phyloP scores from a whole-genome alignment of 2,888 invertebrate species.

The Blastobasis lacticolella region DNA sequence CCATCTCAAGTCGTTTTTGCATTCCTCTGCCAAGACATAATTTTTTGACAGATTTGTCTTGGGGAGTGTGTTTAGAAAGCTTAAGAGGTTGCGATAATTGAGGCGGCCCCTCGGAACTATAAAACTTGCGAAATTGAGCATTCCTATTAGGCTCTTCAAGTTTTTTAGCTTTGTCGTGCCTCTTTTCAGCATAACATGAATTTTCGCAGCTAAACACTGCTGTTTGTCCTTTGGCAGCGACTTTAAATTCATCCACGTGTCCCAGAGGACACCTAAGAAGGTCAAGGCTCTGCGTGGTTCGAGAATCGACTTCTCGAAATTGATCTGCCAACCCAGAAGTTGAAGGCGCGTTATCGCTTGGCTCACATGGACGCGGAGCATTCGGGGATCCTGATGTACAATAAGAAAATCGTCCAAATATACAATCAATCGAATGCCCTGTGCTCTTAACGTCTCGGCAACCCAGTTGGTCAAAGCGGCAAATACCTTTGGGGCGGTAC shows the following conservation, averaged over 20 bases:
- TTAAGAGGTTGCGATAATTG: background rate
- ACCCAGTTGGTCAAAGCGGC: conserved; percentile 19
- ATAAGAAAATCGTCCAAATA: conserved; percentile 17
- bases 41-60: background rate
- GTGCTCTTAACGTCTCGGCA: conserved; percentile 13
- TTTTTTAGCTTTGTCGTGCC: background rate
- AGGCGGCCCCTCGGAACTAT: background rate
- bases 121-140: background rate
- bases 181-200: background rate
- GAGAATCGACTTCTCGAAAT: background rate
- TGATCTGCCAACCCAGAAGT: conserved; percentile 1
- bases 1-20: background rate
- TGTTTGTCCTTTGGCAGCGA: background rate
- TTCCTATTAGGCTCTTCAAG: background rate
- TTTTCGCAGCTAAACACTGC: background rate
- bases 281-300: background rate
- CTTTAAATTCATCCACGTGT: background rate
- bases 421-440: conserved; percentile 14
- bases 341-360: background rate
- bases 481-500: conserved; percentile 14
- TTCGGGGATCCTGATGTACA: background rate
- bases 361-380: background rate
- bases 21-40: background rate
- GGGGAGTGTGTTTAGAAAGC: background rate
- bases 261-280: conserved; percentile 1